phyloP scores from a whole-genome alignment of 2,113 vertebrate genomes.

The Ptilorrhoa leucosticta region DNA sequence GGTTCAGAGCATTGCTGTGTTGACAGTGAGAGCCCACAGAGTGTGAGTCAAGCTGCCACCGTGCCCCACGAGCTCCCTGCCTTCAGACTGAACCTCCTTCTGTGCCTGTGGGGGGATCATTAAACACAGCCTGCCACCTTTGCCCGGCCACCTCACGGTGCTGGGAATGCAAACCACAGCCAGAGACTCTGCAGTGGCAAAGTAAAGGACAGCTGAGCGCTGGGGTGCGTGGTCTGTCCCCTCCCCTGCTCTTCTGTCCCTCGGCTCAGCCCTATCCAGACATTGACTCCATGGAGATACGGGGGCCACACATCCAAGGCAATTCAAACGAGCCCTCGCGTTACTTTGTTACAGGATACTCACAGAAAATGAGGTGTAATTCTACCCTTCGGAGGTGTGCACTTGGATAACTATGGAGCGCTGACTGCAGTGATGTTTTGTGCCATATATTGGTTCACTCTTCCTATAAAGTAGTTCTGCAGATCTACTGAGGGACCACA shows the following conservation, averaged over 20 bases:
- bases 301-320: fast-evolving
- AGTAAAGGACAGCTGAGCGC: neutral
- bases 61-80: neutral
- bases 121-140: neutral
- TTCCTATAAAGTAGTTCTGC: neutral
- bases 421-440: neutral
- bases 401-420: neutral
- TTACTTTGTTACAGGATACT: no score
- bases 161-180: neutral
- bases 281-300: fast-evolving
- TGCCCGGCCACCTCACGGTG: neutral
- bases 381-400: neutral
- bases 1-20: neutral
- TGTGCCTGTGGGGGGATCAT: neutral
- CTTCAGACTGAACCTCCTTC: neutral
- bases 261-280: neutral
- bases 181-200: neutral
- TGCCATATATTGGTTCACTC: neutral
- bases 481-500: neutral
- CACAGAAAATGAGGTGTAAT: neutral
- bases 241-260: neutral
- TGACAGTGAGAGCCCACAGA: neutral
- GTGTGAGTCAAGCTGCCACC: neutral
- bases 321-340: neutral
- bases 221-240: fast-evolving